Evolutionary conservation across 2,113 vertebrate genomes (phyloP).

Genomic region (Tachysurus fulvidraco): DNA sequence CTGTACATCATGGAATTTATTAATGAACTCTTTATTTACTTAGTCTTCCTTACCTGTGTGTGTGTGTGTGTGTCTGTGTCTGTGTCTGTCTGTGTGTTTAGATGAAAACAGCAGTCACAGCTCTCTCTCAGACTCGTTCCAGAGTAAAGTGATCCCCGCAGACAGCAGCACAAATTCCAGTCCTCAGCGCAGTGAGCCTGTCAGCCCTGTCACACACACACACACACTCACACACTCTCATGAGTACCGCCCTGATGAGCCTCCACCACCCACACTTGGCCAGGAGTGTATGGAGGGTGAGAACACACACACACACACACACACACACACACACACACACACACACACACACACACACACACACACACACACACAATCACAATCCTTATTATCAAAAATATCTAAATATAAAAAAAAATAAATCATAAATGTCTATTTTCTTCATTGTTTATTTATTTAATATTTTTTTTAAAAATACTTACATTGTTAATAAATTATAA

Average conservation of each 20-base stretch:
- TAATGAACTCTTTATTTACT: neutral
- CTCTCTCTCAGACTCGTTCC: conserved; percentile 83
- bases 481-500: neutral
- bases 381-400: neutral
- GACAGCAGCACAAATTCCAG: conserved; percentile 88
- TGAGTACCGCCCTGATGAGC: conserved; percentile 80
- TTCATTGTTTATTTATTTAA: neutral
- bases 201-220: conserved; percentile 80
- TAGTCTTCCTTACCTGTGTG: neutral
- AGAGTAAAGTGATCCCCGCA: conserved; percentile 82
- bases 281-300: conserved; percentile 46
- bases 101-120: conserved; percentile 93
- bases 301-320: neutral
- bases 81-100: too few species aligned
- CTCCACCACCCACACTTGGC: conserved; percentile 49
- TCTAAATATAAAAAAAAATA: too few species aligned
- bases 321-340: neutral
- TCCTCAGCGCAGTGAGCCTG: conserved; percentile 83
- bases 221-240: conserved; percentile 64
- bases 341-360: neutral
- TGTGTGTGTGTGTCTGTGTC: conserved; percentile 54
- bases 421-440: neutral
- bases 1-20: neutral
- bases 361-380: neutral
- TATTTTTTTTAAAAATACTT: neutral